A percentile compares a stretch with the other conserved stretches of the same genome.
Evolutionary conservation across 2,797 vertebrate genomes (phyloP).

Genomic region (Tamandua tetradactyla): DNA sequence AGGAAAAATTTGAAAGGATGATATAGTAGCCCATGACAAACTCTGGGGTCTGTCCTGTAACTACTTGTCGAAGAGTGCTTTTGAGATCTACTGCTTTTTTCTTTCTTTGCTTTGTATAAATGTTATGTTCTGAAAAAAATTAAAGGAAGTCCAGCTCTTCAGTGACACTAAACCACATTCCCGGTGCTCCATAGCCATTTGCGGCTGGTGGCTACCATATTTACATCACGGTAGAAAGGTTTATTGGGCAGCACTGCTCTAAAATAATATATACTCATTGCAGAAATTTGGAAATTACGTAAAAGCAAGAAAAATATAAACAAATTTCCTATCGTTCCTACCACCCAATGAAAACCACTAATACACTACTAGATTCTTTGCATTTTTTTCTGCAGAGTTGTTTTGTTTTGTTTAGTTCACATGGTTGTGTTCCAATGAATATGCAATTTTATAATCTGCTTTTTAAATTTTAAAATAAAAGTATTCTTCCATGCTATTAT

Average conservation of each 20-base stretch:
- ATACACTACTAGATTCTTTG: slow-evolving; percentile 7
- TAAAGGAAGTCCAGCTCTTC: neutral
- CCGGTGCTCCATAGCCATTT: neutral
- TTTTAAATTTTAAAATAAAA: slow-evolving; percentile 27
- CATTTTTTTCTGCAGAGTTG: neutral
- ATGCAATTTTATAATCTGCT: neutral
- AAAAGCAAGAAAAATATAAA: slow-evolving; percentile 35
- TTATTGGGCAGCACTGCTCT: neutral
- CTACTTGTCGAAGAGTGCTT: too few relatives aligned
- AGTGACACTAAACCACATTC: neutral
- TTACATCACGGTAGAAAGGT: neutral
- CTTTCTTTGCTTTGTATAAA: too few relatives aligned
- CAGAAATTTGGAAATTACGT: neutral
- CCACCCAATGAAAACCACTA: neutral
- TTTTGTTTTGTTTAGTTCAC: slow-evolving; percentile 27
- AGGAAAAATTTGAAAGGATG: too few relatives aligned
- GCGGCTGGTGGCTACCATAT: neutral
- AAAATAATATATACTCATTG: neutral
- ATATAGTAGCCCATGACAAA: too few relatives aligned
- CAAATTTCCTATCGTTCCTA: neutral
- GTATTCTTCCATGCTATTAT: neutral
- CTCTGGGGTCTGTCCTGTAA: too few relatives aligned
- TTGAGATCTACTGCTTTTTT: too few relatives aligned
- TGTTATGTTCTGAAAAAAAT: too few relatives aligned
- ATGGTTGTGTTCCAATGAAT: neutral